Percentiles rank a stretch among this genome's conserved stretches.
These are phyloP conservation scores for Sweltsa coloradensis DNA, from an alignment of 1,140 invertebrate species.

Conservation along the genomic window DNA sequence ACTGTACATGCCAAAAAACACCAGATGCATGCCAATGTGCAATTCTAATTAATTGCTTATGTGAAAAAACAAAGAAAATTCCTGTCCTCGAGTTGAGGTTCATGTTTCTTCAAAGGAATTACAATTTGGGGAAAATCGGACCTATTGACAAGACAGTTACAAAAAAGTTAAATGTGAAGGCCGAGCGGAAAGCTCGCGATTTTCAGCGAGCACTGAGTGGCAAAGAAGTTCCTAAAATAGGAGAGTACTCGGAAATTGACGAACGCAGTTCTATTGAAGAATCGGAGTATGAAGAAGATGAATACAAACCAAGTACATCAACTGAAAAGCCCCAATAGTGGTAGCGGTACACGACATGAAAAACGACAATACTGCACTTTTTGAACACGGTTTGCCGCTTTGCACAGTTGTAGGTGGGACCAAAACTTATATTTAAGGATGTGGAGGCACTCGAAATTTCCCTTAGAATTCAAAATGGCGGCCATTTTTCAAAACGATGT, in stretches of 20 bases:
- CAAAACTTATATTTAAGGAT: no score
- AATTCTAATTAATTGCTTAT: background rate
- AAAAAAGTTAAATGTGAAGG: background rate
- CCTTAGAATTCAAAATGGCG: no score
- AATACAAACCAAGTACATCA: constrained; percentile 6
- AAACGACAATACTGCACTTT: no score
- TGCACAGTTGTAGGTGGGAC: no score
- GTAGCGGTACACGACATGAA: no score
- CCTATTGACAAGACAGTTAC: background rate
- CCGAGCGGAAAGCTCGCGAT: background rate
- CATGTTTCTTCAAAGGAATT: constrained; percentile 3
- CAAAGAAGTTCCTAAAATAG: background rate
- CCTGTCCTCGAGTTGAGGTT: background rate
- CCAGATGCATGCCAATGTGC: constrained; percentile 2
- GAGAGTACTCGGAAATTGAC: background rate
- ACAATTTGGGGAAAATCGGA: background rate
- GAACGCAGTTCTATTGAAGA: background rate
- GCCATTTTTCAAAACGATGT: no score
- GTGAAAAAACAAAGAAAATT: background rate
- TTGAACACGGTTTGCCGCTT: no score
- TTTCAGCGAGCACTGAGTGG: constrained; percentile 1
- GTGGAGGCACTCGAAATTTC: no score
- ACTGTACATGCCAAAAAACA: constrained; percentile 7
- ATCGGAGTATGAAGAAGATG: background rate
- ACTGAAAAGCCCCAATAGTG: background rate